phyloP scores from a whole-genome alignment of 2,113 vertebrate genomes.

The Oxyura jamaicensis region DNA sequence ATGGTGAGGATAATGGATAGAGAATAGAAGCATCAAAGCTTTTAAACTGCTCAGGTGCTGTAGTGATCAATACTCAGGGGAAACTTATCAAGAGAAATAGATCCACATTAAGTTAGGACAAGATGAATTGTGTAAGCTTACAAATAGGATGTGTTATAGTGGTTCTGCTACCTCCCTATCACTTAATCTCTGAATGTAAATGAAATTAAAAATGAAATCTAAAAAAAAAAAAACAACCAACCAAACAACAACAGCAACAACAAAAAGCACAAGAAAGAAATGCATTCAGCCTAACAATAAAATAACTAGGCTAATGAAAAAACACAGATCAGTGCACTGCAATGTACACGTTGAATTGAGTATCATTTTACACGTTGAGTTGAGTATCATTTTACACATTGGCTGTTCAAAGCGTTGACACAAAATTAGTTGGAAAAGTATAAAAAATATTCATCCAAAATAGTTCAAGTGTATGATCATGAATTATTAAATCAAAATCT shows the following conservation, averaged over 20 bases:
- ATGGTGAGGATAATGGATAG: background rate
- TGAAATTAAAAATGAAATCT: background rate
- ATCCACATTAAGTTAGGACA: background rate
- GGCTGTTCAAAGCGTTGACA: constrained; percentile 27
- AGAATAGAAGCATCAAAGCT: background rate
- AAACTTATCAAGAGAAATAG: background rate
- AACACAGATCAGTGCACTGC: background rate
- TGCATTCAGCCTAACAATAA: background rate
- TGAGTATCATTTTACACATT: too few species aligned
- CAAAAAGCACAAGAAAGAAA: background rate
- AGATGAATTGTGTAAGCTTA: background rate
- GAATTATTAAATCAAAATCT: constrained; percentile 48
- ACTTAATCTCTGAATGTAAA: background rate
- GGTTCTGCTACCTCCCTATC: background rate
- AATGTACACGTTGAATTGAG: background rate
- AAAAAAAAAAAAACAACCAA: background rate
- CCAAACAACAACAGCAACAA: too few species aligned
- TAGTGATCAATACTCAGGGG: background rate
- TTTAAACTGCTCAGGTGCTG: background rate
- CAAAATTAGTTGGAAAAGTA: background rate
- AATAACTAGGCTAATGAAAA: constrained; percentile 2
- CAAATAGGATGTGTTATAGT: background rate
- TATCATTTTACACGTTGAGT: constrained; percentile 10
- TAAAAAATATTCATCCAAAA: background rate
- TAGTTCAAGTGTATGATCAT: background rate